Base-by-base conservation (phyloP, 92 coral and sea anemone genomes). In the Blastomussa wellsi region DNA sequence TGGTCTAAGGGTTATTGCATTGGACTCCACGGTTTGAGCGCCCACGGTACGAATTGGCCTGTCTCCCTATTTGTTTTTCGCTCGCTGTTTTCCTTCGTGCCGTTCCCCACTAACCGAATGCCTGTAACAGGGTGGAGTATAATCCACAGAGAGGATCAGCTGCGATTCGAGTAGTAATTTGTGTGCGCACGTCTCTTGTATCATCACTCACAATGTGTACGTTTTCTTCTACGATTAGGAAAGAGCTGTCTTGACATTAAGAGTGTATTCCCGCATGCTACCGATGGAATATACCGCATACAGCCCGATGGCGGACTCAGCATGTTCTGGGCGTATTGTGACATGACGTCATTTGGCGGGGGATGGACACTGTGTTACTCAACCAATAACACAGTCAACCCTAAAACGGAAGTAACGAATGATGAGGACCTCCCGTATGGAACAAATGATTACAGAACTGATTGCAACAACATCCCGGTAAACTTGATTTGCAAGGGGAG, bases 301-400 rank as follows among this genome's bases (percentile, higher is more conserved):
- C 67, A 60, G 33, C 67, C 67, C 10, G 33, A 60, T 60, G 10
- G 33, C 32, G 33, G 67, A 16, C 14, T 60, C 67, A 26, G 11
- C 15, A 60, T 9, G 33, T 60, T 60, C 32, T 60, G 33, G 67
- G 33, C 67, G 7, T 60, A 60, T 15, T 60, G 67, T 60, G 67
- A 60, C 26, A 60, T 60, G 67, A 60, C 67, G 67, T 60, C 67
- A 60, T 60, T 60, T 60, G 33, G 33, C 31, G 67, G 67, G 29
- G 67, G 67, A 60, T 60, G 67, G 67, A 60, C 67, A n/a, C n/a
- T 60, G 67, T 60, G 67, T 2, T 60, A 60, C 67, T 60, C 67
- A 60, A 26, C 67, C 33, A 26, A 60, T 24, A 60, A n/a, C 24
- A 11, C 2, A n/a, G 67, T 60, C 1, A 26, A 60, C 26, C 67